Conservation (phyloP, 2,113 vertebrate genomes). For the Cisticola juncidis region DNA sequence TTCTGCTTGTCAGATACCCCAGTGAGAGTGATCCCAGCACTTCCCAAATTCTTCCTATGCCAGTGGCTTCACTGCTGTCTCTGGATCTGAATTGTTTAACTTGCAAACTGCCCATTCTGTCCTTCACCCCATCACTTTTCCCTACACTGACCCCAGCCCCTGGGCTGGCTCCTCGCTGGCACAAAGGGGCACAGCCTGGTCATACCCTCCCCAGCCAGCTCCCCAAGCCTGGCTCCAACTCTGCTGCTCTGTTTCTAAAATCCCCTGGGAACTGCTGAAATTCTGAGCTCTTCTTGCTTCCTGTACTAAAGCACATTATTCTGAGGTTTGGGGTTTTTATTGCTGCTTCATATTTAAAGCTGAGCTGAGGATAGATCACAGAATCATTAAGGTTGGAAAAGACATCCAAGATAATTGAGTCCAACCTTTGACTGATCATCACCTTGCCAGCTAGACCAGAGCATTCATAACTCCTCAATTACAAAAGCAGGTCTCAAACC, state of each 20-base stretch:
- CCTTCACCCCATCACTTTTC: not conserved
- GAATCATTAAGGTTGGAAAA: not conserved
- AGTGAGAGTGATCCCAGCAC: not conserved
- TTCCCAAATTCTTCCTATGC: not conserved
- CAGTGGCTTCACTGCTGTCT: not conserved
- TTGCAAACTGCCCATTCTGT: not conserved
- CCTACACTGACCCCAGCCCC: not conserved
- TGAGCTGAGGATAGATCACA: not conserved
- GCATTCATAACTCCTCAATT: not conserved
- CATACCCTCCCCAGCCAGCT: not conserved
- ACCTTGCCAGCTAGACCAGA: not conserved
- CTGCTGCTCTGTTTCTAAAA: not conserved
- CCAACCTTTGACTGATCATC: not conserved
- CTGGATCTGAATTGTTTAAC: not conserved
- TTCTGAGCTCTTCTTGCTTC: not conserved
- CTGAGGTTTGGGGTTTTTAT: not conserved
- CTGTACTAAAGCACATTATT: not conserved
- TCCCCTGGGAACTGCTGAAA: not conserved
- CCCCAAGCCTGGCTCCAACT: not conserved
- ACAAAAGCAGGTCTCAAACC: not conserved
- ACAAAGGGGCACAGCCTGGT: not conserved
- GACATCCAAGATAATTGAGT: not conserved
- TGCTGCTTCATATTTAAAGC: not conserved
- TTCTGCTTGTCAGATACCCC: not conserved
- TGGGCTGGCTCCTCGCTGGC: not conserved